Base-by-base conservation (phyloP, 2,113 vertebrate genomes). In the Numida meleagris region DNA sequence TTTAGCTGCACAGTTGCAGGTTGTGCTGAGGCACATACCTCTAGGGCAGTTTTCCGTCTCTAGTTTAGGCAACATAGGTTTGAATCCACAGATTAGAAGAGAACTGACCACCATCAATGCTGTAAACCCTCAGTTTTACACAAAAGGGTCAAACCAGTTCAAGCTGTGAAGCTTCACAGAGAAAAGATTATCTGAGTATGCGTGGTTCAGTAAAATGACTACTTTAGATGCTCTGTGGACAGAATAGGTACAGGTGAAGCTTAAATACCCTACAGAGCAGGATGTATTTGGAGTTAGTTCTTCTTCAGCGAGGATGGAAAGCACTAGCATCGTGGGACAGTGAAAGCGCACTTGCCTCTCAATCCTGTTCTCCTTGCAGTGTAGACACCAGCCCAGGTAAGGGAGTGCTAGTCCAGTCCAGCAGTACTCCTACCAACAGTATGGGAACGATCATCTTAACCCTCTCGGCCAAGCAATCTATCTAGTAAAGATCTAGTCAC, bases 321-420 rank as follows among this genome's bases (percentile, higher is more conserved):
- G 34, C 24, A 38, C 23, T 25, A 38, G 15, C 21, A 25, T 68
- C 0, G 0, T 61, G 40, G 23, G 12, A 7, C 48, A 31, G 48
- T 74, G 51, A 43, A 29, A 19, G 42, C 20, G 38, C 14, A 23
- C 21, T 78, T 29, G 65, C 17, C 92, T 83, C 42, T 81, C 38
- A 34, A 83, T 55, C 23, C n/a, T 73, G 9, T 65, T 78, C 31
- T 70, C 12, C 11, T 18, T 1, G 2, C 31, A 65, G 48, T 3
- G 5, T 43, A 89, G 38, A 38, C 33, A 62, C 10, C 61, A 50
- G 24, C 27, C n/a, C 34, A 48, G n/a, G n/a, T n/a, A 57, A 77
- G 20, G 29, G 13, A 70, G 13, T 40, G 25, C 40, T 86, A 15
- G 24, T 81, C 86, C n/a, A 83, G 68, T 58, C 50, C 62, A 62